These are phyloP conservation scores for Cistogaster globosa DNA, from an alignment of 2,888 invertebrate genomes.

Conservation along the genomic window DNA sequence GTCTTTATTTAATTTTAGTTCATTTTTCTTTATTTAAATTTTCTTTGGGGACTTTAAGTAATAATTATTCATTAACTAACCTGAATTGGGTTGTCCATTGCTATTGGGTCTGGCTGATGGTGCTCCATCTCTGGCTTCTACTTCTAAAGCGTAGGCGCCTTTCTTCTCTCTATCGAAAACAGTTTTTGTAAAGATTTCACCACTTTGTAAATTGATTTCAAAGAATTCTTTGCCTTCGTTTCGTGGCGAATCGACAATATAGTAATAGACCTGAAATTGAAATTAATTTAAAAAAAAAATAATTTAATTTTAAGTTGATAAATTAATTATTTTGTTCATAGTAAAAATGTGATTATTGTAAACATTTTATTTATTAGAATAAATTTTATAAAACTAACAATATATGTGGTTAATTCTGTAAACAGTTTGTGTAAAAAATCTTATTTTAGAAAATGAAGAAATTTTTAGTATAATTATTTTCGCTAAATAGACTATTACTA, in stretches of 20 bases:
- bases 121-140: constrained; percentile 97
- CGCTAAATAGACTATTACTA: too few relatives aligned
- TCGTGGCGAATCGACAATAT: constrained; percentile 94
- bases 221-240: constrained; percentile 98
- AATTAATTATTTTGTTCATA: too few relatives aligned
- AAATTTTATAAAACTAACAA: too few relatives aligned
- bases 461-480: too few relatives aligned
- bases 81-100: constrained; percentile 97
- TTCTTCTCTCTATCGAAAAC: constrained; percentile 99
- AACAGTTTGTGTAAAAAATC: too few relatives aligned
- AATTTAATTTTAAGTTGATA: too few relatives aligned
- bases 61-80: constrained; percentile 84
- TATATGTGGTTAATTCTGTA: too few relatives aligned
- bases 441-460: too few relatives aligned
- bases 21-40: neutral
- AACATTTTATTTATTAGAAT: too few relatives aligned
- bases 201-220: constrained; percentile 97
- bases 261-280: constrained; percentile 92
- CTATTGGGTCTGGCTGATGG: constrained; percentile 98
- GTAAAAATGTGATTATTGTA: too few relatives aligned
- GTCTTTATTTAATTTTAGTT: constrained; percentile 27
- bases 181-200: constrained; percentile 96
- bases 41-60: neutral
- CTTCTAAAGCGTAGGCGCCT: constrained; percentile 97
- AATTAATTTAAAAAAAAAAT: constrained; percentile 40